A percentile compares a stretch with the other conserved stretches of the same genome.
phyloP scores from a whole-genome alignment of 2,888 invertebrate species.

The Rhimphoctona megacephalus region DNA sequence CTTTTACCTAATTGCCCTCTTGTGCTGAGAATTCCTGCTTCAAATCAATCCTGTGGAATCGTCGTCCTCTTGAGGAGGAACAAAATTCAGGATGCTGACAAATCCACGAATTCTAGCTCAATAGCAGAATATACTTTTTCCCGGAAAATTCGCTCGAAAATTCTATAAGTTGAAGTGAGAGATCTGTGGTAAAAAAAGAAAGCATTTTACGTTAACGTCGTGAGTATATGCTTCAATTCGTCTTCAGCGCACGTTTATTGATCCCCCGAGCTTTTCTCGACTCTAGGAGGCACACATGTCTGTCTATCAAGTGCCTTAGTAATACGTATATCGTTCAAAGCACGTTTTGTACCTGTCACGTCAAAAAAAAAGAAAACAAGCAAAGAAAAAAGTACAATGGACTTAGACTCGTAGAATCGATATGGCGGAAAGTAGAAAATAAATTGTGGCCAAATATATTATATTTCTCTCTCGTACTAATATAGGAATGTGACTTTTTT shows the following conservation, averaged over 20 bases:
- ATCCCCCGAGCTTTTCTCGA: constrained; percentile 52
- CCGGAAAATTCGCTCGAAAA: background rate
- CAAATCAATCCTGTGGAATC: background rate
- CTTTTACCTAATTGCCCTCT: constrained; percentile 1
- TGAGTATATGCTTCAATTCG: constrained; percentile 30
- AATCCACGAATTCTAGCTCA: background rate
- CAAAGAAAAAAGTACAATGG: background rate
- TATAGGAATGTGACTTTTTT: constrained; percentile 11
- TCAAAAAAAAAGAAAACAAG: constrained; percentile 7
- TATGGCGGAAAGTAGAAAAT: constrained; percentile 20
- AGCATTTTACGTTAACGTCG: constrained; percentile 10
- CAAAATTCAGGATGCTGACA: background rate
- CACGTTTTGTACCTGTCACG: constrained; percentile 41
- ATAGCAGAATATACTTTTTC: background rate
- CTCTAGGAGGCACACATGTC: background rate
- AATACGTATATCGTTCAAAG: constrained; percentile 8
- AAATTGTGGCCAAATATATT: background rate
- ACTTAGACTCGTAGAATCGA: constrained; percentile 8
- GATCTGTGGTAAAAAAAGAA: background rate
- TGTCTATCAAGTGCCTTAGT: constrained; percentile 18
- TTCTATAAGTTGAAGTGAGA: background rate
- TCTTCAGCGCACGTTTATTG: constrained; percentile 49
- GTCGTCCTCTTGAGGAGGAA: background rate
- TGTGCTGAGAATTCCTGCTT: background rate
- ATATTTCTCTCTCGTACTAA: background rate